Evolutionary conservation across 37 sponge, comb jelly and placozoan species (phyloP).

Genomic region (Aplysina aerophoba): DNA sequence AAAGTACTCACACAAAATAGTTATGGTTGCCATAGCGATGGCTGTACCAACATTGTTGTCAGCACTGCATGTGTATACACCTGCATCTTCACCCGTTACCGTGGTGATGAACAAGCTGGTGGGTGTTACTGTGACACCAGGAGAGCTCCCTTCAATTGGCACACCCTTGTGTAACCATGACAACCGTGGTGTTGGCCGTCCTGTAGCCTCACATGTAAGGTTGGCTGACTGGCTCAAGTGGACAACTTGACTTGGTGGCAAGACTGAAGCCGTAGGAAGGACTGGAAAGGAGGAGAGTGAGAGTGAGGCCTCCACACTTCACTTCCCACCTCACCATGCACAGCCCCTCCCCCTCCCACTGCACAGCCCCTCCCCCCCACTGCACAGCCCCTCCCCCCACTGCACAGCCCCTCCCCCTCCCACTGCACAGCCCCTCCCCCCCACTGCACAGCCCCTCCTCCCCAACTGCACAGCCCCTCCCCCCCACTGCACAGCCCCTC

Average conservation of each 20-base stretch:
- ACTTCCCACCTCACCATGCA: too few relatives aligned
- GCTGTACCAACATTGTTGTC: conserved; percentile 50
- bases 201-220: conserved; percentile 52
- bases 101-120: conserved; percentile 39
- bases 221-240: conserved; percentile 29
- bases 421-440: not conserved
- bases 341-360: not conserved
- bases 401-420: not conserved
- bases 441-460: not conserved
- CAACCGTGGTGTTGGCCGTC: conserved; percentile 55
- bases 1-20: conserved; percentile 60
- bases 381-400: not conserved
- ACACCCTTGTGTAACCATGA: conserved; percentile 51
- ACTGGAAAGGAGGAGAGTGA: too few relatives aligned
- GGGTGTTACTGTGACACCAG: not conserved
- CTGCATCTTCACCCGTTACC: conserved; percentile 27
- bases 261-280: too few relatives aligned
- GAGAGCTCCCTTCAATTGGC: conserved; percentile 2
- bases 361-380: not conserved
- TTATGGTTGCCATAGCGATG: conserved; percentile 46
- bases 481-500: not conserved
- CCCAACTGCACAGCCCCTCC: too few relatives aligned
- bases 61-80: conserved; percentile 65
- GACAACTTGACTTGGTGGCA: too few relatives aligned
- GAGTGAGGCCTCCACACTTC: too few relatives aligned